A percentile compares a stretch with the other conserved stretches of the same genome.
These are phyloP conservation scores for Aplidium turbinatum DNA, from an alignment of 23 tunicate species.

Conservation along the genomic window DNA sequence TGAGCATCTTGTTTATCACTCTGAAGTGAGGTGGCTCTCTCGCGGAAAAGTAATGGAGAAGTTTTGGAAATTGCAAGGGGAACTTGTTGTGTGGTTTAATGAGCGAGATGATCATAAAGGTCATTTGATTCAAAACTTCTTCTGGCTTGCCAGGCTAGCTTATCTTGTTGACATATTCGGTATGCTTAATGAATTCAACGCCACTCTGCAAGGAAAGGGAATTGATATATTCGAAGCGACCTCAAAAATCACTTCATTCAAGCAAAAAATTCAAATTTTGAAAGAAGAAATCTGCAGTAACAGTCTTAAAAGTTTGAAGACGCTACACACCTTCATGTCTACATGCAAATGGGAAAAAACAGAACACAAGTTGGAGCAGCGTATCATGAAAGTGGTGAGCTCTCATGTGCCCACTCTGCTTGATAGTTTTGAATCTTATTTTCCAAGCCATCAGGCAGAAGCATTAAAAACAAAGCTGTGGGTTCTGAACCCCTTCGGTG, in stretches of 20 bases:
- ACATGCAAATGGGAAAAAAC: too few species aligned
- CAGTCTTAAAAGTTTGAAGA: conserved; percentile 53
- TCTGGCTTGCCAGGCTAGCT: too few species aligned
- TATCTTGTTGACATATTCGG: too few species aligned
- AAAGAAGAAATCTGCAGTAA: conserved; percentile 54
- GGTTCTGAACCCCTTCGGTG: conserved; percentile 45
- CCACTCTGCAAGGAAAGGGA: conserved; percentile 62
- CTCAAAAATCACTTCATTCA: too few species aligned
- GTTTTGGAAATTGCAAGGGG: conserved; percentile 44
- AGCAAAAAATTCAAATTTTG: conserved; percentile 31
- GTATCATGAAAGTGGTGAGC: conserved; percentile 47
- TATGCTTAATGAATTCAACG: too few species aligned
- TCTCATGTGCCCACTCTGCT: conserved; percentile 46
- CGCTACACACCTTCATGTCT: too few species aligned
- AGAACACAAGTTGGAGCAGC: too few species aligned
- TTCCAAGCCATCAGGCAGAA: conserved; percentile 32
- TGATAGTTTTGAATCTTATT: conserved; percentile 36
- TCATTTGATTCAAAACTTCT: conserved; percentile 50
- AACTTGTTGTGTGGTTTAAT: conserved; percentile 53
- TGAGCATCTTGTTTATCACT: conserved; percentile 60
- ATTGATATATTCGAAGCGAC: too few species aligned
- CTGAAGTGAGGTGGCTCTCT: conserved; percentile 66
- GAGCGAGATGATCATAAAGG: conserved; percentile 54
- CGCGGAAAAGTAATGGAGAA: conserved; percentile 62
- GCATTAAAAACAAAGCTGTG: conserved; percentile 54